A percentile compares a stretch with the other conserved stretches of the same genome.
These are phyloP conservation scores for Ruditapes philippinarum DNA, from an alignment of 1,140 invertebrate species.

Conservation along the genomic window DNA sequence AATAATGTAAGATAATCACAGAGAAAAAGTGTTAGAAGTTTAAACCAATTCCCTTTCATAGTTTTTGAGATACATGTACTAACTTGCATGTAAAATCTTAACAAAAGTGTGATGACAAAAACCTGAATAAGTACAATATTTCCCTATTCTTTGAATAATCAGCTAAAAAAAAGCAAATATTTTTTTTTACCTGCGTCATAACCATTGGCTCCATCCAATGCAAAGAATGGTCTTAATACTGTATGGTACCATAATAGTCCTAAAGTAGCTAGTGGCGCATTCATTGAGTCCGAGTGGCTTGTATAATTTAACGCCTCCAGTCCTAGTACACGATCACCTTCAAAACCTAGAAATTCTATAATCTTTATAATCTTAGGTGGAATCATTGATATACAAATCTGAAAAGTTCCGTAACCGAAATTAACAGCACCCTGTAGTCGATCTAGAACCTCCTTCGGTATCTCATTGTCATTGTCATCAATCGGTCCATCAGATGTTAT, in stretches of 20 bases:
- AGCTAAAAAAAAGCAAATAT: too few species aligned
- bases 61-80: too few species aligned
- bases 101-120: too few species aligned
- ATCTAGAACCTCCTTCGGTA: constrained; percentile 85
- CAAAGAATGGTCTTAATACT: constrained; percentile 91
- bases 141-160: too few species aligned
- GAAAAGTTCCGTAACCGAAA: constrained; percentile 92
- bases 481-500: constrained; percentile 66
- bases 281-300: constrained; percentile 90
- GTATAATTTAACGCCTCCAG: constrained; percentile 90
- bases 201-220: constrained; percentile 90
- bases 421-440: constrained; percentile 91
- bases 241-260: constrained; percentile 92
- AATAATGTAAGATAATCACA: too few species aligned
- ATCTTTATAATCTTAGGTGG: constrained; percentile 90
- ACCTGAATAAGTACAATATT: too few species aligned
- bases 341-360: constrained; percentile 92
- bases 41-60: too few species aligned
- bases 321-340: constrained; percentile 90
- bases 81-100: too few species aligned
- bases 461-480: constrained; percentile 79
- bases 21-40: too few species aligned
- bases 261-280: constrained; percentile 91
- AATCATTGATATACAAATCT: constrained; percentile 91
- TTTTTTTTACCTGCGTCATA: constrained; percentile 86